These are phyloP conservation scores for Umimayanthus chanpuru DNA, from an alignment of 92 coral and sea anemone species.

Conservation along the genomic window DNA sequence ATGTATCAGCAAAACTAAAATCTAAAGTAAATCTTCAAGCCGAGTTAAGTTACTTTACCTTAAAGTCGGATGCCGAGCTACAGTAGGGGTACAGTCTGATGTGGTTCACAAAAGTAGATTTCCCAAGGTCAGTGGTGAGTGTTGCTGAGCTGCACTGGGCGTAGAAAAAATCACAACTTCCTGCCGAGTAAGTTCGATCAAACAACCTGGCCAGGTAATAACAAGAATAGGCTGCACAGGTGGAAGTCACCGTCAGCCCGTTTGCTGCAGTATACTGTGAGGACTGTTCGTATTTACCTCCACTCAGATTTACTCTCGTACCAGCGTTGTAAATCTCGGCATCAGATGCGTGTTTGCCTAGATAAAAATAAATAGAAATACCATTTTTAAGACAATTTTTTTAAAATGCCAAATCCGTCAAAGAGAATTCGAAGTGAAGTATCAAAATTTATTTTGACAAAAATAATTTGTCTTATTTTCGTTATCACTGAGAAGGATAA, in stretches of 20 bases:
- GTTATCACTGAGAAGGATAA: too few species aligned
- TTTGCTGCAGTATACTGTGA: constrained; percentile 52
- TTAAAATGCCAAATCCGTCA: background rate
- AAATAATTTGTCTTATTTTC: too few species aligned
- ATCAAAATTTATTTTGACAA: too few species aligned
- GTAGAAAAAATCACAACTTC: constrained; percentile 49
- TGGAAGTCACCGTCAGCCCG: constrained; percentile 53
- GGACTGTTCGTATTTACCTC: constrained; percentile 54
- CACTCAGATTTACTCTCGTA: constrained; percentile 49
- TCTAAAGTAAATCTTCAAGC: too few species aligned
- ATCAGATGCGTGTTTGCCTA: constrained; percentile 45
- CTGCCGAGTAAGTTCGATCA: constrained; percentile 58
- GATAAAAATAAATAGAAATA: background rate
- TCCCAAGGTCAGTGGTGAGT: constrained; percentile 53
- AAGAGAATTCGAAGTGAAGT: too few species aligned
- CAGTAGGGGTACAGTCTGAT: constrained; percentile 70
- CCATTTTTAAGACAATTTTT: background rate
- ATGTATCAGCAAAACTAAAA: too few species aligned
- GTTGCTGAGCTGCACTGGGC: constrained; percentile 49
- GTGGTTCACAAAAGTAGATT: constrained; percentile 52
- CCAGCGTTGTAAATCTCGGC: constrained; percentile 62
- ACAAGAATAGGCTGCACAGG: constrained; percentile 46
- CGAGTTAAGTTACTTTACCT: constrained; percentile 47
- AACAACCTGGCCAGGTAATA: constrained; percentile 66
- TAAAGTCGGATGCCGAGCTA: constrained; percentile 51